Evolutionary conservation across 1,140 invertebrate species (phyloP).

Genomic region (Philaenus spumarius): DNA sequence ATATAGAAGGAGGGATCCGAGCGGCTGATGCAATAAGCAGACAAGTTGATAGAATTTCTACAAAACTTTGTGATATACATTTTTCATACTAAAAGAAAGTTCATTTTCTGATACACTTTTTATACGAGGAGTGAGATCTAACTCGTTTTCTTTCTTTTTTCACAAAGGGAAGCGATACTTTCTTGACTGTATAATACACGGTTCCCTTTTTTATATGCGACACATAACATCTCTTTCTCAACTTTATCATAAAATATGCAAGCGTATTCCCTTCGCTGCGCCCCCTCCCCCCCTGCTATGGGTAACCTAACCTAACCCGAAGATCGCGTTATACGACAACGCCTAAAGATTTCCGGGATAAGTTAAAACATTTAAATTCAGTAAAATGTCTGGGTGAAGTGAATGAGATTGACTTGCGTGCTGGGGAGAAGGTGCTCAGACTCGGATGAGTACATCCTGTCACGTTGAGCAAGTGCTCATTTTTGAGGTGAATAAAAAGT

Average conservation of each 20-base stretch:
- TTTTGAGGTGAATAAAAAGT: too few relatives aligned
- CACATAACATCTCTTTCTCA: constrained; percentile 15
- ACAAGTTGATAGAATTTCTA: constrained; percentile 30
- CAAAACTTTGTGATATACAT: constrained; percentile 30
- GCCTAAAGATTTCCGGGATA: too few relatives aligned
- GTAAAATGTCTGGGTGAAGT: too few relatives aligned
- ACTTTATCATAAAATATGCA: constrained; percentile 18
- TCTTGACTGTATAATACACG: neutral
- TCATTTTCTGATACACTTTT: constrained; percentile 23
- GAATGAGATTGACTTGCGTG: too few relatives aligned
- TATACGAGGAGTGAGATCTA: constrained; percentile 5
- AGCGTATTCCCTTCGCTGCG: constrained; percentile 2
- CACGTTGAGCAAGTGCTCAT: too few relatives aligned
- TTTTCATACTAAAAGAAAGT: constrained; percentile 28
- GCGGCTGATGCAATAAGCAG: constrained; percentile 29
- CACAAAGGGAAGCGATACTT: constrained; percentile 14
- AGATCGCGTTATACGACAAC: neutral
- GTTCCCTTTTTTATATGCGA: constrained; percentile 10
- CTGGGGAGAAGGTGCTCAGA: too few relatives aligned
- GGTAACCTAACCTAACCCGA: neutral
- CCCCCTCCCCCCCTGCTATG: too few relatives aligned
- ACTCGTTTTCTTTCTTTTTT: constrained; percentile 10
- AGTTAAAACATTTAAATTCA: too few relatives aligned
- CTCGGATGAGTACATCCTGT: too few relatives aligned
- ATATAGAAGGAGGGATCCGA: constrained; percentile 5